Percentiles rank a stretch among this genome's conserved stretches.
Conservation (phyloP, 2,797 vertebrate species). For the Tadarida brasiliensis region DNA sequence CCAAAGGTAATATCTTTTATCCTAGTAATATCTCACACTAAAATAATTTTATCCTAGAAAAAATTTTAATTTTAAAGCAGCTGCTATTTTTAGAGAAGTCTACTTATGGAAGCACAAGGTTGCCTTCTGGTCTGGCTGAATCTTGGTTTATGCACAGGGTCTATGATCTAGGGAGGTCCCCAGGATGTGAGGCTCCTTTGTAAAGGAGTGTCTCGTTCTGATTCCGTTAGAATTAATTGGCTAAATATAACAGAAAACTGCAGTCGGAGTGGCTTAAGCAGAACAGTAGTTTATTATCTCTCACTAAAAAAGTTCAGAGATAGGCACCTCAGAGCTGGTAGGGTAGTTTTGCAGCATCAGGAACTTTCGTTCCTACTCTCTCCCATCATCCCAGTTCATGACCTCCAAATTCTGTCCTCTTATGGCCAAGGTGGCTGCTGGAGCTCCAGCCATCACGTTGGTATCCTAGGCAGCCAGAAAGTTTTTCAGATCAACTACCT, state of each 20-base stretch:
- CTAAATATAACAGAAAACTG: not conserved
- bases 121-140: not conserved
- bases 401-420: not conserved
- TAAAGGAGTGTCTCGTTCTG: not conserved
- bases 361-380: not conserved
- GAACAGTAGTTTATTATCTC: not conserved
- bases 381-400: not conserved
- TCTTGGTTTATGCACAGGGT: not conserved
- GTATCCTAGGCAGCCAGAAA: not conserved
- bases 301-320: not conserved
- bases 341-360: not conserved
- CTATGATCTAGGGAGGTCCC: not conserved
- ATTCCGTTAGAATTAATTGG: not conserved
- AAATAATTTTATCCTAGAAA: constrained; percentile 2
- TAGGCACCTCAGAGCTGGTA: not conserved
- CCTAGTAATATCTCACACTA: not conserved
- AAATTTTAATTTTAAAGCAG: not conserved
- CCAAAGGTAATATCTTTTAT: not conserved
- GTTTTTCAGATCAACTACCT: not conserved
- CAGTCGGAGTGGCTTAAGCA: not conserved
- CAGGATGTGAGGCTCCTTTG: not conserved
- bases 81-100: not conserved
- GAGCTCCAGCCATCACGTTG: not conserved
- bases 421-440: not conserved
- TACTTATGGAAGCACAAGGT: not conserved